Evolutionary conservation across 2,888 invertebrate genomes (phyloP), one percentile per base, ranked within the genome.

Genomic region (Spilarctia lutea): DNA sequence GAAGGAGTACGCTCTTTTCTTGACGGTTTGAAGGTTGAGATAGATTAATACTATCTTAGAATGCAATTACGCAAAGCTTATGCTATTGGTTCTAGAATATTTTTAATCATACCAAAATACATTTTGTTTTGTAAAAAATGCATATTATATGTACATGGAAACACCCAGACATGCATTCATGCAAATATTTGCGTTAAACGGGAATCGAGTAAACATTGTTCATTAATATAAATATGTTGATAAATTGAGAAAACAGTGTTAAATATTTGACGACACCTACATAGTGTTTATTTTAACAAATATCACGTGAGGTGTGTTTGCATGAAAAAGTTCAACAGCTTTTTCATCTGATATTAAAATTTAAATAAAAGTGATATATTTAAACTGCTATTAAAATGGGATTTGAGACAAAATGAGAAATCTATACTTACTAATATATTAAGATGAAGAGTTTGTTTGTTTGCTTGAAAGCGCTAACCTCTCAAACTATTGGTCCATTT

Each of bases 241-340:
- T 52, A 68, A 68, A 68, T 42, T 71, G 11, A 76, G 71, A 79
- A 75, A 72, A 7, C n/a, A 48, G 60, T 73, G 16, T 68, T 56
- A 80, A 63, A 69, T 65, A 66, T 81, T 71, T 68, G 0, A n/a
- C 35, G 60, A 69, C 68, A 30, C 68, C 45, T 65, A 75, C 76
- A 63, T 30, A 4, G 16, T 18, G 18, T 63, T 63, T 63, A 63
- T 63, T 63, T 63, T 69, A 77, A 75, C 72, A 81, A 77, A 81
- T 18, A 72, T n/a, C n/a, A n/a, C 72, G 68, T 68, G 35, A 39
- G 45, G 20, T 3, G 35, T 63, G 63, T 73, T 73, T 73, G 45
- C 30, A 63, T 35, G n/a, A 24, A 72, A 71, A 42, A 33, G 45
- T 48, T 65, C 48, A n/a, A 56, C 56, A 35, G 11, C 69, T 45